Evolutionary conservation across 2,797 vertebrate genomes (phyloP).

Genomic region (Betta splendens): DNA sequence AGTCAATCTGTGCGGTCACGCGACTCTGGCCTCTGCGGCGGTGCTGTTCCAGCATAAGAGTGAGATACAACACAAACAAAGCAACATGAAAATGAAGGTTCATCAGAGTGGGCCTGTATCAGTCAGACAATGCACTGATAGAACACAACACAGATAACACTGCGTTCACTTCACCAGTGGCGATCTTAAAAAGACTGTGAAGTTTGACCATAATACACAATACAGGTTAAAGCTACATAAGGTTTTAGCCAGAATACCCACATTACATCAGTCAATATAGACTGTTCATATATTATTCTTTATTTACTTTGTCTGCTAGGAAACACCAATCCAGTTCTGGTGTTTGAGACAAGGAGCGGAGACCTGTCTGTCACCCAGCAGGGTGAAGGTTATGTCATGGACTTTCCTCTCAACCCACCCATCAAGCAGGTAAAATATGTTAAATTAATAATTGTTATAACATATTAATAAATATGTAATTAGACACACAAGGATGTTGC

Average conservation of each 20-base stretch:
- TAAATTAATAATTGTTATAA: conserved; percentile 1
- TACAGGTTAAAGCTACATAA: too few relatives aligned
- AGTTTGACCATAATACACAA: too few relatives aligned
- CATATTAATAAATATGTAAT: too few relatives aligned
- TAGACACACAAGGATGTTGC: too few relatives aligned
- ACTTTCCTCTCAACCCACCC: conserved; percentile 86
- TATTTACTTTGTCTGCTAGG: conserved; percentile 68
- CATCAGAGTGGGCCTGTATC: not conserved
- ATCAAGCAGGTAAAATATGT: conserved; percentile 45
- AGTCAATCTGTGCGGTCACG: conserved; percentile 90
- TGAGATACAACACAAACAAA: conserved; percentile 65
- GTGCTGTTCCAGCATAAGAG: conserved; percentile 86
- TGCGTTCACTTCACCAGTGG: too few relatives aligned
- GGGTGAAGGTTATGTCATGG: conserved; percentile 83
- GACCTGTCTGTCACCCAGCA: conserved; percentile 82
- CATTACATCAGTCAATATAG: not conserved
- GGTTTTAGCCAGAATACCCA: too few relatives aligned
- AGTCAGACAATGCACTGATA: not conserved
- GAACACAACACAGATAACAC: not conserved
- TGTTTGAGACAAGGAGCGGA: conserved; percentile 89
- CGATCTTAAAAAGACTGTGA: too few relatives aligned
- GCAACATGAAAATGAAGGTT: not conserved
- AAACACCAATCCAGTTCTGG: conserved; percentile 82
- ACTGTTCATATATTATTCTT: not conserved
- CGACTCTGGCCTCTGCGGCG: conserved; percentile 90